Conservation (phyloP, 2,888 invertebrate genomes). For the Sinodicranocentrus sp. region DNA sequence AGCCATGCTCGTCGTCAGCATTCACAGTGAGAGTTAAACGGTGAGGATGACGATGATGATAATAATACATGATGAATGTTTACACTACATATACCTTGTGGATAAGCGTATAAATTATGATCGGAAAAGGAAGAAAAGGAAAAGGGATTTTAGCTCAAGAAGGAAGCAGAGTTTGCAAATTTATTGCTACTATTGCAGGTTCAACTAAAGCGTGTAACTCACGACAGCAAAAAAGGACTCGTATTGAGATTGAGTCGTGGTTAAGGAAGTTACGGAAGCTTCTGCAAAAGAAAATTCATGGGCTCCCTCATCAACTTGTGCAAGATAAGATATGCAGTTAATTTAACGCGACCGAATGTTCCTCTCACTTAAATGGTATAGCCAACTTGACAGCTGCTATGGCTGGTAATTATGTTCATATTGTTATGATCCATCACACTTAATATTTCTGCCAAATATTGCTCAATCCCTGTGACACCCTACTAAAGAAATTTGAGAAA, state of each 20-base stretch:
- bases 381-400: conserved; percentile 19
- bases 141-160: background rate
- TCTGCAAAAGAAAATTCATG: conserved; percentile 12
- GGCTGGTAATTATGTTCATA: conserved; percentile 30
- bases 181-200: conserved; percentile 1
- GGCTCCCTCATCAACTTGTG: background rate
- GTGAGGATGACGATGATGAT: conserved; percentile 10
- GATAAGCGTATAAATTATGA: background rate
- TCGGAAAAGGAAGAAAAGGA: conserved; percentile 50
- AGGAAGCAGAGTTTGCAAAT: conserved; percentile 19
- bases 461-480: conserved; percentile 1
- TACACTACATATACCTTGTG: background rate
- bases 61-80: conserved; percentile 24
- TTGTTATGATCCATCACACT: conserved; percentile 29
- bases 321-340: background rate
- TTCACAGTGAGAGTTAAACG: conserved; percentile 43
- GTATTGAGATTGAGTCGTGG: background rate
- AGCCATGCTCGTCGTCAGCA: no score
- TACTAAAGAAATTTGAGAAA: no score
- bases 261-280: conserved; percentile 34
- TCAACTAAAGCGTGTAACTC: background rate
- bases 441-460: conserved; percentile 13
- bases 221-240: background rate
- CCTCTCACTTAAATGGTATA: conserved; percentile 30
- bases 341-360: no score